Conservation (phyloP, 1,140 invertebrate species). For the Anoplolepis gracilipes region DNA sequence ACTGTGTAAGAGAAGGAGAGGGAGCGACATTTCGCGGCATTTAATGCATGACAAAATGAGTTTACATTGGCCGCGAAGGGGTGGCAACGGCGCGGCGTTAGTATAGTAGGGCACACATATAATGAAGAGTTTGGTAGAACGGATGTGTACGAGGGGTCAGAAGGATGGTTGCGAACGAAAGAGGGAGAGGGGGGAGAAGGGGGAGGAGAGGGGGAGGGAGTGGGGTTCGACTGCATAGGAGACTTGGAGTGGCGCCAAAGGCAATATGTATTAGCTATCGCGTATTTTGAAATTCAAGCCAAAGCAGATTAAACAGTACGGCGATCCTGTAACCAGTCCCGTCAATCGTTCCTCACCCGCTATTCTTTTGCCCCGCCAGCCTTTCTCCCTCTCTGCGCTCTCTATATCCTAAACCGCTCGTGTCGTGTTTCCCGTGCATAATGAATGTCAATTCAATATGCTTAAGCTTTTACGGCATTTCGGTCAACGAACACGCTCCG, state of each 20-base stretch:
- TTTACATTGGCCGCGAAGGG: conserved; percentile 76
- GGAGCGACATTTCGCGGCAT: conserved; percentile 21
- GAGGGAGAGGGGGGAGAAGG: neutral
- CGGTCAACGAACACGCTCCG: conserved; percentile 55
- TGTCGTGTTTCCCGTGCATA: conserved; percentile 74
- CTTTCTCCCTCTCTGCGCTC: neutral
- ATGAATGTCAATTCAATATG: conserved; percentile 71
- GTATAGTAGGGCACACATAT: conserved; percentile 37
- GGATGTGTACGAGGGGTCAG: neutral
- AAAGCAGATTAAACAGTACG: conserved; percentile 75
- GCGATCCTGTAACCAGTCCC: conserved; percentile 54
- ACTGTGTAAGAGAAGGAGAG: neutral
- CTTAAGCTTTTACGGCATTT: conserved; percentile 69
- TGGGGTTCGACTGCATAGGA: conserved; percentile 69
- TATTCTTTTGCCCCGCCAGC: conserved; percentile 35
- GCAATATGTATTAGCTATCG: conserved; percentile 81
- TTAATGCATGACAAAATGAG: conserved; percentile 80
- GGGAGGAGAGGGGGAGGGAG: no score
- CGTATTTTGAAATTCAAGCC: conserved; percentile 80
- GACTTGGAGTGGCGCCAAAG: conserved; percentile 79
- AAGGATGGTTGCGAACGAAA: conserved; percentile 10
- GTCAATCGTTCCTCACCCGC: conserved; percentile 20
- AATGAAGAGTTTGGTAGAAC: conserved; percentile 32
- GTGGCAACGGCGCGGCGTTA: conserved; percentile 39
- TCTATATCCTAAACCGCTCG: neutral